Percentiles rank a stretch among this genome's conserved stretches.
Evolutionary conservation across 2,797 vertebrate species (phyloP).

Genomic region (Muscicapa comitata): DNA sequence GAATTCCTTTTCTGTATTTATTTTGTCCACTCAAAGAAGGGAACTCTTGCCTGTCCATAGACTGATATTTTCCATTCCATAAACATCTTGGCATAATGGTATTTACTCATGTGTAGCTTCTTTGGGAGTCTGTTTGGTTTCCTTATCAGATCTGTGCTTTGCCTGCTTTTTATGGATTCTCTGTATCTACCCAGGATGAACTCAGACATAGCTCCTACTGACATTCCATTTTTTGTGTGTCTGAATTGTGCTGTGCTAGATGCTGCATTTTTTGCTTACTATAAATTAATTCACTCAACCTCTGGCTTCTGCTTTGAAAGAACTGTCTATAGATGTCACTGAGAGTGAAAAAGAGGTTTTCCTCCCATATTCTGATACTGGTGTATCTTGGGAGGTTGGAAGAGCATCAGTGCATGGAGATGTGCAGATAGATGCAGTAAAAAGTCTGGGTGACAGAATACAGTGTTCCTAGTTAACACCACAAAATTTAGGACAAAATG

Average conservation of each 20-base stretch:
- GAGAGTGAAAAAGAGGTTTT: background rate
- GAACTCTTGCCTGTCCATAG: background rate
- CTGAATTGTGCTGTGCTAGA: background rate
- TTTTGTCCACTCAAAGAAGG: background rate
- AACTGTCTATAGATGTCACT: background rate
- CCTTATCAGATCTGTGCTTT: background rate
- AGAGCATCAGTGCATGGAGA: background rate
- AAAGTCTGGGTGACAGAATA: background rate
- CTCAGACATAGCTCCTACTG: background rate
- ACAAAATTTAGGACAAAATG: background rate
- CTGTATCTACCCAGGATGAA: background rate
- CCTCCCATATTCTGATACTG: background rate
- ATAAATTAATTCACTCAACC: background rate
- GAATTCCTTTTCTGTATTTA: background rate
- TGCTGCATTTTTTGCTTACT: background rate
- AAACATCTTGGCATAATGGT: background rate
- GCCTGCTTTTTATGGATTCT: background rate
- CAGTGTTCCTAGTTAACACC: background rate
- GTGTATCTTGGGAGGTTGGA: background rate
- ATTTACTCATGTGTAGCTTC: background rate
- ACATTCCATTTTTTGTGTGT: background rate
- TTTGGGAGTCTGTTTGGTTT: background rate
- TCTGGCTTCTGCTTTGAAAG: background rate
- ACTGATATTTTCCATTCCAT: background rate
- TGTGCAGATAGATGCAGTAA: background rate